phyloP scores from a whole-genome alignment of 2,888 invertebrate species.

The Idaea biselata region DNA sequence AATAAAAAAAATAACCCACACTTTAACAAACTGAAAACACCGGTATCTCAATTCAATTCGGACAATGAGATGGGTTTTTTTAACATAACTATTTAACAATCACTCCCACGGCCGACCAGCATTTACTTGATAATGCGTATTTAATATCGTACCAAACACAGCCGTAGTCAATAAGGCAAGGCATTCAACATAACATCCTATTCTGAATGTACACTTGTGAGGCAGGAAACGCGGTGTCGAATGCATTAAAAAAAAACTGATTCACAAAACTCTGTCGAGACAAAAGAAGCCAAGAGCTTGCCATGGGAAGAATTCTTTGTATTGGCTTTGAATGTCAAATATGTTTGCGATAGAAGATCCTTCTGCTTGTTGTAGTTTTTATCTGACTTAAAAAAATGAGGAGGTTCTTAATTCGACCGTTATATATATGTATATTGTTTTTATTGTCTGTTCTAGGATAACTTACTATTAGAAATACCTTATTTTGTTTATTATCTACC shows the following conservation, averaged over 20 bases:
- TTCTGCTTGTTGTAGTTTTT: not conserved
- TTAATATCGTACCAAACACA: constrained; percentile 61
- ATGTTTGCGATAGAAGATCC: not conserved
- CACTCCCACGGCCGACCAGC: constrained; percentile 29
- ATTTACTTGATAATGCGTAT: constrained; percentile 54
- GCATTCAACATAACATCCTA: constrained; percentile 59
- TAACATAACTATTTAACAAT: constrained; percentile 1
- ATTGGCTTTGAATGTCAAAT: not conserved
- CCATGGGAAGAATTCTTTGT: constrained; percentile 39
- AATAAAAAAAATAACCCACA: too few relatives aligned
- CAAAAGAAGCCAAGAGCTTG: constrained; percentile 46
- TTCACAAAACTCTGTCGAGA: constrained; percentile 52
- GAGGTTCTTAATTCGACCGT: too few relatives aligned
- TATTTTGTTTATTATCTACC: too few relatives aligned
- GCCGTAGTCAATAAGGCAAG: constrained; percentile 75
- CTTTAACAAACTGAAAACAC: not conserved
- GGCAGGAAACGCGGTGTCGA: constrained; percentile 78
- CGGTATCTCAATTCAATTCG: constrained; percentile 8
- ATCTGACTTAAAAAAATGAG: too few relatives aligned
- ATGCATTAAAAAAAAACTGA: constrained; percentile 49
- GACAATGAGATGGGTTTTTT: not conserved
- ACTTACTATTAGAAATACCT: too few relatives aligned
- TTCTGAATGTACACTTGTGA: constrained; percentile 65
- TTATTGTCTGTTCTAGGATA: too few relatives aligned
- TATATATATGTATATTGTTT: too few relatives aligned